Base-by-base conservation (phyloP, 2,797 vertebrate species). In the Ispidina lecontei region DNA sequence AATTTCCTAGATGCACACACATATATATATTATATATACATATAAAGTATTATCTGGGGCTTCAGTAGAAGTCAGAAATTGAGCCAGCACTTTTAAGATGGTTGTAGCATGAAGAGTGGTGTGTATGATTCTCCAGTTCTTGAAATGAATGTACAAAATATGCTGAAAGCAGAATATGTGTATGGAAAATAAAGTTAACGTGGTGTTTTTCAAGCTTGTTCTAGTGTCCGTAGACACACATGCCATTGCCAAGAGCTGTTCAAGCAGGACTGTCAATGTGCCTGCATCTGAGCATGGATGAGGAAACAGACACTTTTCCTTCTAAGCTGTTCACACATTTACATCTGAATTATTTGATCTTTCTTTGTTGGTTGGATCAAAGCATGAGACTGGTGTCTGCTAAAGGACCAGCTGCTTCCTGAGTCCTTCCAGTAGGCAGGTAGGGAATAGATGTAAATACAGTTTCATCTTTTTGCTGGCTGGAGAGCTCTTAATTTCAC, bases 111-210 rank as follows among this genome's bases (percentile, higher is more conserved):
- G 62, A 93, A 52, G 35, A 88, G 44, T 70, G 70, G 26, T 73
- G 14, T 81, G 20, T 88, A 28, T 76, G 44, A 6, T 92, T 88
- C 51, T 90, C 23, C 82, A 80, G 31, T 31, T 87, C 77, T 67
- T 78, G 31, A 81, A 74, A 75, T 73, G 52, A 83, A 60, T 88
- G 82, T 93, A 78, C 29, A 68, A 68, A 73, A 78, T 89, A 39
- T 29, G 46, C 71, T 43, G 74, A 56, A 76, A 85, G 58, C 68
- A 83, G 74, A 65, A 12, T 65, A 51, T 31, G 18, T 74, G 18
- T 80, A 64, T 95, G 84, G 81, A 92, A 87, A 96, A 94, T 94
- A 94, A 94, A 96, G 54, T 70, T 47, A 84, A 37, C 52, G 14
- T 16, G 8, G 28, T 49, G 51, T 83, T 96, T 87, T 51, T 87